phyloP scores from a whole-genome alignment of 2,113 vertebrate species.

The Scophthalmus maximus region DNA sequence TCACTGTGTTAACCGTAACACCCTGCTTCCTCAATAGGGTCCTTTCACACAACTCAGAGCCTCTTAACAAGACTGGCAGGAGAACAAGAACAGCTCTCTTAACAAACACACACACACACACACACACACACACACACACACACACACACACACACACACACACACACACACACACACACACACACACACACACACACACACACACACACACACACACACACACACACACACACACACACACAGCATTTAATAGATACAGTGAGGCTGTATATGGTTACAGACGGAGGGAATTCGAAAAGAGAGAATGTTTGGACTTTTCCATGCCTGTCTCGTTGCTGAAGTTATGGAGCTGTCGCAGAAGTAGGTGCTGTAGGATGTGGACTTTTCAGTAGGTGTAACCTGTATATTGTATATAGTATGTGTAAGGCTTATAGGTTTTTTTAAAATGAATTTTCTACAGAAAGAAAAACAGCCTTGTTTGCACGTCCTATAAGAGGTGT shows the following conservation, averaged over 20 bases:
- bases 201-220: too few species aligned
- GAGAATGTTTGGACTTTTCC: not conserved
- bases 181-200: constrained; percentile 28
- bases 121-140: constrained; percentile 13
- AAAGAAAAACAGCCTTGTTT: too few species aligned
- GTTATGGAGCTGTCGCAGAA: constrained; percentile 1
- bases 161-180: constrained; percentile 24
- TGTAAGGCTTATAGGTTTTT: too few species aligned
- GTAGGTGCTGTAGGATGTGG: not conserved
- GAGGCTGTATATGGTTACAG: constrained; percentile 34
- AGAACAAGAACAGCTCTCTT: constrained; percentile 61
- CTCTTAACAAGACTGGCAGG: constrained; percentile 64
- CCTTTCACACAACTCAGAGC: constrained; percentile 59
- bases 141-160: constrained; percentile 19
- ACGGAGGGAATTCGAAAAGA: not conserved
- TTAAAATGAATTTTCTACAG: too few species aligned
- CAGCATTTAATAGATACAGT: constrained; percentile 49
- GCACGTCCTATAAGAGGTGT: too few species aligned
- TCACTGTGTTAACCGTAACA: constrained; percentile 64
- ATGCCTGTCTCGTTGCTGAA: constrained; percentile 10
- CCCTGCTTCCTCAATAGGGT: constrained; percentile 57
- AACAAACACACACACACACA: constrained; percentile 26
- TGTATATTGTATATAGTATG: too few species aligned
- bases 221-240: constrained; percentile 27
- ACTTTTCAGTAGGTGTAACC: not conserved